Evolutionary conservation across 2,113 vertebrate species (phyloP).

Genomic region (Petromus typicus): DNA sequence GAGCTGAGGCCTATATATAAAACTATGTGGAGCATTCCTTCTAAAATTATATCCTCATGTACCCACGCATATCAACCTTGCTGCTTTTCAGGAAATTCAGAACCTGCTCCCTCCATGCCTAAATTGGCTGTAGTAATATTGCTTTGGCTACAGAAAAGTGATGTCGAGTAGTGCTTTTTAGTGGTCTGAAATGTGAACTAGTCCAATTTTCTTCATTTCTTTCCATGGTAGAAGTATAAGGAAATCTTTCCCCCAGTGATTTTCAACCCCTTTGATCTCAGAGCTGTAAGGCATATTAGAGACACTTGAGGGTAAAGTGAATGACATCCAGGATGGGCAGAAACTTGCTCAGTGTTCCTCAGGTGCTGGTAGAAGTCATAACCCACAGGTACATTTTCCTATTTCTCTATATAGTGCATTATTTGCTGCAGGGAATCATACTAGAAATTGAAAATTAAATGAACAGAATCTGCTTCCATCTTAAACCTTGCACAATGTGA

Average conservation of each 20-base stretch:
- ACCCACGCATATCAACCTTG: no score
- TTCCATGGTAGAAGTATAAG: not conserved
- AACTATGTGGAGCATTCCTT: fast-evolving
- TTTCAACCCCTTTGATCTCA: not conserved
- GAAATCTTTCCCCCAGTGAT: no score
- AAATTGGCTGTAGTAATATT: fast-evolving
- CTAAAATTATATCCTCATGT: not conserved
- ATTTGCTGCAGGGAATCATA: not conserved
- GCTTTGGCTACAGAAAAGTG: not conserved
- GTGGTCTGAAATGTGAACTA: not conserved
- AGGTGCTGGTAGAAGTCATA: not conserved
- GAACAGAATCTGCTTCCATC: not conserved
- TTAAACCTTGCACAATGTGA: not conserved
- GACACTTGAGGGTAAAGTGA: not conserved
- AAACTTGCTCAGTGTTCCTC: not conserved
- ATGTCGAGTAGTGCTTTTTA: not conserved
- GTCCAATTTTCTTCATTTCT: not conserved
- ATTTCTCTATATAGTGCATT: fast-evolving
- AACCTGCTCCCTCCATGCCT: fast-evolving
- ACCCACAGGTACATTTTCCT: not conserved
- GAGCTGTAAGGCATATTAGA: not conserved
- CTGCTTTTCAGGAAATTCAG: not conserved
- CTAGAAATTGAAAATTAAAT: not conserved
- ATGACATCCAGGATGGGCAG: no score
- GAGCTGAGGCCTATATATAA: no score